Base-by-base conservation (phyloP, 2,888 invertebrate species). In the Hofmannophila pseudospretella region DNA sequence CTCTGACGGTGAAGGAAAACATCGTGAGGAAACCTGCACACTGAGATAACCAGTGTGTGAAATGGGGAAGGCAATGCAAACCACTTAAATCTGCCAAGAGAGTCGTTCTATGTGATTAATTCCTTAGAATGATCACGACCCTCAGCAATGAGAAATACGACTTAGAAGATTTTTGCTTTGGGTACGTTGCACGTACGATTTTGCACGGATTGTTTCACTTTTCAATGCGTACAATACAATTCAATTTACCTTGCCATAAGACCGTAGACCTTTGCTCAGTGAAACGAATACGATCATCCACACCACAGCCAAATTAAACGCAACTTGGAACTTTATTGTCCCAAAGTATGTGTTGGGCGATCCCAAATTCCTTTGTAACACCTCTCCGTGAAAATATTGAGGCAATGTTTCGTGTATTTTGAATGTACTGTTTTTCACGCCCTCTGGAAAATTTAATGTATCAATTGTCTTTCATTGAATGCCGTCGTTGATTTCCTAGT, bases 251-350 rank as follows among this genome's bases (percentile, higher is more conserved):
- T 94, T 95, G 40, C 95, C 94, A 55, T 94, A 94, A 0, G 94
- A 94, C 53, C 94, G 90, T 27, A 96, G 77, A 40, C 96, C 96
- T 89, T 95, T 96, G 71, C 96, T 95, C 12, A 96, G 88, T 29
- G 94, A 92, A 12, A 96, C 91, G 64, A 96, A 96, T 4, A 96
- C 93, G 32, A 95, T 92, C 89, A 95, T 92, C 96, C 96, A 97
- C 12, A 96, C 92, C 3, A 96, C 93, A 0, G 95, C 95, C 68
- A 96, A 84, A 73, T 96, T 96, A 77, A 96, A 96, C 2, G 96
- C 95, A 45, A 96, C 91, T 88, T 96, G 95, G 76, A 96, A 96
- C 73, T 94, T 94, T 40, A 94, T 90, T 4, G 89, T 89, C 14
- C 92, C 92, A 37, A 89, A 89, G 41, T 61, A 73, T 32, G 57